Conservation (phyloP, 2,888 invertebrate species). For the Ochlodes sylvanus region DNA sequence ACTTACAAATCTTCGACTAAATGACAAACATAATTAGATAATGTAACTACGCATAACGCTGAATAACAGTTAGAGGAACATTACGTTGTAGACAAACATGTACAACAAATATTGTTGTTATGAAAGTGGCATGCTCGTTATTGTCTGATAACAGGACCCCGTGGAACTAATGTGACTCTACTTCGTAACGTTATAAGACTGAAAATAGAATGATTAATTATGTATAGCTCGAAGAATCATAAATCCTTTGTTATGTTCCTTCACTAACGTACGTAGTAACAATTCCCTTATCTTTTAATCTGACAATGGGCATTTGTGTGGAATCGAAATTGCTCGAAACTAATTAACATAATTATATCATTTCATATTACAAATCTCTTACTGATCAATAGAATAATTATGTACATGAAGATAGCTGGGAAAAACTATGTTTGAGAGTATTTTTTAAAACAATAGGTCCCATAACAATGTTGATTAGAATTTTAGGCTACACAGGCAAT, state of each 20-base stretch:
- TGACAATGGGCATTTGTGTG: background rate
- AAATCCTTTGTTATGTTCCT: background rate
- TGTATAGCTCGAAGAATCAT: background rate
- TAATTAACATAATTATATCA: no score
- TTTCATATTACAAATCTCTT: no score
- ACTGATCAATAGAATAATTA: no score
- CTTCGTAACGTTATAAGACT: background rate
- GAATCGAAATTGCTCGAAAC: background rate
- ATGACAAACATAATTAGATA: background rate
- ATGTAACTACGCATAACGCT: background rate
- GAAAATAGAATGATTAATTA: background rate
- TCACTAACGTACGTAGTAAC: background rate
- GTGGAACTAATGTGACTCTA: background rate
- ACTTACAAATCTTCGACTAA: no score
- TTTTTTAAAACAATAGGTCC: no score
- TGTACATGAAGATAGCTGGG: no score
- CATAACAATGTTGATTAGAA: no score
- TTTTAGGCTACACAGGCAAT: no score
- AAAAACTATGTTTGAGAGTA: no score
- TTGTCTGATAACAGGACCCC: background rate
- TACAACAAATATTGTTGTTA: background rate
- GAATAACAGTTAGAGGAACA: background rate
- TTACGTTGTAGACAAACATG: background rate
- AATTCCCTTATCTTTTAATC: conserved; percentile 2
- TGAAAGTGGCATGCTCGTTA: background rate